phyloP scores from a whole-genome alignment of 2,113 vertebrate genomes.

The Hepsetus odoe region DNA sequence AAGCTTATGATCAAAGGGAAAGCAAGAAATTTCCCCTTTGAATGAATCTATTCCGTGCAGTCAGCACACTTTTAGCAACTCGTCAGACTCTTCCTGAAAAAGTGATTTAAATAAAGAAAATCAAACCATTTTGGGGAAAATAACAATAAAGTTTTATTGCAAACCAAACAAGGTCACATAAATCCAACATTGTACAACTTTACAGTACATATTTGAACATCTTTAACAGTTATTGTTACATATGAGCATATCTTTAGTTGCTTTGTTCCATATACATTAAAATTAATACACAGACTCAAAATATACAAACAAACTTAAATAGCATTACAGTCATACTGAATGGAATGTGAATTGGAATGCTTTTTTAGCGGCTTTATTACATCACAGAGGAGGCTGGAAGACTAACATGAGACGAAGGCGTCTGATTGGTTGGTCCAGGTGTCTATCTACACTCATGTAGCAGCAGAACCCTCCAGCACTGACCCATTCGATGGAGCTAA shows the following conservation, averaged over 20 bases:
- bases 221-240: slow-evolving; percentile 85
- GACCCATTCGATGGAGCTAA: slow-evolving; percentile 57
- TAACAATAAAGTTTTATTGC: slow-evolving; percentile 90
- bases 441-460: slow-evolving; percentile 60
- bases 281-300: slow-evolving; percentile 89
- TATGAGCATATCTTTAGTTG: slow-evolving; percentile 80
- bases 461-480: slow-evolving; percentile 64
- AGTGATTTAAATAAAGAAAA: not conserved
- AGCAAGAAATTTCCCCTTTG: not conserved
- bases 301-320: slow-evolving; percentile 93
- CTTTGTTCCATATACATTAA: slow-evolving; percentile 93
- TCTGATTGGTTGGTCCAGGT: slow-evolving; percentile 69
- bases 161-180: slow-evolving; percentile 91
- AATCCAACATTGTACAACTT: slow-evolving; percentile 93
- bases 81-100: not conserved
- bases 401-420: slow-evolving; percentile 71
- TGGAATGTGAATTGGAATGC: slow-evolving; percentile 82
- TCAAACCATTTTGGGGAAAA: slow-evolving; percentile 58
- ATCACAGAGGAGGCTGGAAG: slow-evolving; percentile 68
- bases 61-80: slow-evolving; percentile 9
- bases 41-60: not conserved
- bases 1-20: not conserved
- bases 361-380: slow-evolving; percentile 77
- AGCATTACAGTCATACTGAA: slow-evolving; percentile 87
- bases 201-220: slow-evolving; percentile 84